Base-by-base conservation (phyloP, 2,113 vertebrate genomes). In the Suncus etruscus region DNA sequence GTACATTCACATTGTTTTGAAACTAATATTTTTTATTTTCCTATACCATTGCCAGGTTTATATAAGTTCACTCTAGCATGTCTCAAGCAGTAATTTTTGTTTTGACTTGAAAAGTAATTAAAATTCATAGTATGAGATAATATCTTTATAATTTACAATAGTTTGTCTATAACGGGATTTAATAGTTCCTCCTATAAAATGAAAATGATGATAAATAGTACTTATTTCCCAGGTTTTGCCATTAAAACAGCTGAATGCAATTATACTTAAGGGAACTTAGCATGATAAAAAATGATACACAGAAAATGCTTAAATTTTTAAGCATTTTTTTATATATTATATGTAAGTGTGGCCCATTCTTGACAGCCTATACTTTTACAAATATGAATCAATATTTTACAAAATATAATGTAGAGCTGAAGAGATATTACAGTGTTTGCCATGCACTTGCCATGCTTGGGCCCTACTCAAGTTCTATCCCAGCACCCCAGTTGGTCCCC, bases 51-150 rank as follows among this genome's bases (percentile, higher is more conserved):
- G 4, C 39, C 27, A 54, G 69, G 70, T 90, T 77, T 27, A 78
- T 78, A 24, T 82, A 32, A 70, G 78, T 72, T 90, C 91, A 45
- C 29, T 69, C 12, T 65, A 66, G 29, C 39, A 14, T 93, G 79
- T 84, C 74, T 94, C 51, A 92, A 87, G 58, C 25, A 16, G 85
- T 27, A 74, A 74, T 89, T 76, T 94, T 81, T 61, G 14, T 25
- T 83, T 90, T 85, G 15, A 79, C 82, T 86, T 74, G 39, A 8
- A 80, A 81, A 84, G 4, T 91, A 50, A 81, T 69, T 92, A 79
- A 91, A 92, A 91, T 87, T 91, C 27, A 73, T 25, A 51, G 65
- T 82, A 31, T 82, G 31, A 85, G 11, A 81, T 48, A 39, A 39
- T 80, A 51, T 63, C 68, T 82, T 76, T 79, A 69, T 83, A 91